Evolutionary conservation across 2,888 invertebrate species (phyloP), one percentile per base, ranked within the genome.

Genomic region (Drosophila maculinotata): DNA sequence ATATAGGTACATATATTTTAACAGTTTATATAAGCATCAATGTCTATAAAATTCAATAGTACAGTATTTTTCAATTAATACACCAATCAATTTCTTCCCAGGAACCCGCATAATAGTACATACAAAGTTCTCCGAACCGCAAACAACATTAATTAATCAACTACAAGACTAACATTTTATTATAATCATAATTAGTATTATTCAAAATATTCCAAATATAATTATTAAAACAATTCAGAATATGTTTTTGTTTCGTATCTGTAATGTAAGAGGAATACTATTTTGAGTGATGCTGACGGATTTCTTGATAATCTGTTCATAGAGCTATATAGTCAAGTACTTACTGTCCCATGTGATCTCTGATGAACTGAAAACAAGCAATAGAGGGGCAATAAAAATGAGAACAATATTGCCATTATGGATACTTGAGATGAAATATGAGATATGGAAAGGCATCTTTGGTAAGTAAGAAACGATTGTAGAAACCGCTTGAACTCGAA

Each of bases 311-410:
- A 14, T 51, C 9, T 14, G 0, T n/a, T n/a, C 3, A 6, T n/a
- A n/a, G 23, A n/a, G n/a, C n/a, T n/a, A n/a, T n/a, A n/a, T n/a
- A n/a, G 42, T 38, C 44, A 31, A 52, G 51, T 44, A 45, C 30
- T 38, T 33, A 10, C 1, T 9, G 12, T 10, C 3, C 17, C 8
- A 8, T 25, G 5, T 7, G 14, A 14, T n/a, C 28, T 26, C 25
- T 17, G 10, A 42, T 39, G 33, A 17, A 1, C 35, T 45, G 47
- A 42, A 38, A 57, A 57, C 47, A 30, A 26, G 8, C 23, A 15
- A 8, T 30, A 9, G 15, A 33, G 12, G 4, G 33, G 35, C 20
- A 28, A 45, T 33, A 20, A 14, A 25, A 52, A n/a, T 35, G 20
- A 30, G 3, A 20, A 26, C 7, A n/a, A 52, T 15, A 14, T 10